Base-by-base conservation (phyloP, 2,888 invertebrate genomes). In the Yponomeuta plumbellus region DNA sequence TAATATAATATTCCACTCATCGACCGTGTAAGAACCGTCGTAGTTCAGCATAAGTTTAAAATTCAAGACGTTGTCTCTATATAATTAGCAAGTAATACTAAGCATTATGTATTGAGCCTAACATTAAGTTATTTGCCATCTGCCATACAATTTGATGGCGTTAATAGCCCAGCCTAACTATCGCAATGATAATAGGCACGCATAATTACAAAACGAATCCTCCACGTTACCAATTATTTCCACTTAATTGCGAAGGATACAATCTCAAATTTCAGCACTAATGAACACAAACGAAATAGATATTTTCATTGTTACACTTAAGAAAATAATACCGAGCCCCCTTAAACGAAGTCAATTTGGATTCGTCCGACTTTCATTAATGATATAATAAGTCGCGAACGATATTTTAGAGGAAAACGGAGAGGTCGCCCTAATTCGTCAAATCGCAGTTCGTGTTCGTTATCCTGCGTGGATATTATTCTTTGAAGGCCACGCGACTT, bases 241-340 rank as follows among this genome's bases (percentile, higher is more conserved):
- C 71, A 79, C 81, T 74, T 90, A 88, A 90, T 89, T 89, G 88
- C 83, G 77, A 74, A 76, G 80, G 77, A 77, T 75, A 76, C 77
- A 71, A 80, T 74, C 71, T 85, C 79, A 70, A 71, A 73, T 89
- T 88, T 81, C 85, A 78, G 69, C 78, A 81, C 81, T 90, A 91
- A 90, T 88, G 90, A 91, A 86, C 84, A 80, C 79, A 86, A 80
- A 86, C 78, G 90, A 84, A 88, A 91, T 78, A 81, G 88, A 91
- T 89, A 90, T 86, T 89, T 87, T 86, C 85, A 69, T 64, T 66
- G 69, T 70, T 52, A 69, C 64, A 69, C 68, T 68, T 64, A 68
- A 68, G 71, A 68, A 71, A 72, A 71, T 66, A 68, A 68, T 68
- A 59, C 66, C 65, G 65, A 68, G 69, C 69, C 65, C 66, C 67